Base-by-base conservation (phyloP, 2,797 vertebrate genomes). In the Clamator glandarius region DNA sequence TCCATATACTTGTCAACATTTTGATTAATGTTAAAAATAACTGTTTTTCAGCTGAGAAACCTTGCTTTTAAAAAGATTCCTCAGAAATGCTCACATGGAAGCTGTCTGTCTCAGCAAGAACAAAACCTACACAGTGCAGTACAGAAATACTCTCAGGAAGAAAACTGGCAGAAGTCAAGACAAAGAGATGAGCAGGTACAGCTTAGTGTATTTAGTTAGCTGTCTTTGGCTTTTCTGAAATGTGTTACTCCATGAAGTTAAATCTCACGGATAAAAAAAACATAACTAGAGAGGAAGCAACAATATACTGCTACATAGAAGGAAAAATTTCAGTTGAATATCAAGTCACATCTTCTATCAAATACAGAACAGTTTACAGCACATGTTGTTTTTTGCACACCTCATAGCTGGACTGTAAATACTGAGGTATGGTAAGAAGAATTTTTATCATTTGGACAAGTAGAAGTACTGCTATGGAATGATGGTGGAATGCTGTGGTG, bases 41-140 rank as follows among this genome's bases (percentile, higher is more conserved):
- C 62, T 97, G 36, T 66, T 85, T 94, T 61, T 82, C 96, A 99
- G 99, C 97, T 99, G 63, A 98, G 99, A 94, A 99, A 98, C 97
- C 97, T 99, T 90, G 99, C 99, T 92, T 99, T 99, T 96, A 99
- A 98, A 98, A 99, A 99, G 98, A 98, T 99, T 96, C 98, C 99
- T 83, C 99, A 99, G 95, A 99, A 99, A 95, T 98, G 98, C 8
- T 97, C 97, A 15, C 96, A 96, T 42, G 97, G 97, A 9, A 94
- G 98, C 91, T 98, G 98, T 90, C 97, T 98, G 6, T 96, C 98
- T 94, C 98, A 98, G 39, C 97, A 93, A 74, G 98, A 99, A n/a
- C 98, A 98, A 89, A 96, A 98, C 55, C 96, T 84, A 46, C 96
- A 98, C 24, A 76, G 91, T 28, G 19, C 96, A 48, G 94, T 84